Evolutionary conservation across 2,888 invertebrate species (phyloP).

Genomic region (Rhamnusium bicolor): DNA sequence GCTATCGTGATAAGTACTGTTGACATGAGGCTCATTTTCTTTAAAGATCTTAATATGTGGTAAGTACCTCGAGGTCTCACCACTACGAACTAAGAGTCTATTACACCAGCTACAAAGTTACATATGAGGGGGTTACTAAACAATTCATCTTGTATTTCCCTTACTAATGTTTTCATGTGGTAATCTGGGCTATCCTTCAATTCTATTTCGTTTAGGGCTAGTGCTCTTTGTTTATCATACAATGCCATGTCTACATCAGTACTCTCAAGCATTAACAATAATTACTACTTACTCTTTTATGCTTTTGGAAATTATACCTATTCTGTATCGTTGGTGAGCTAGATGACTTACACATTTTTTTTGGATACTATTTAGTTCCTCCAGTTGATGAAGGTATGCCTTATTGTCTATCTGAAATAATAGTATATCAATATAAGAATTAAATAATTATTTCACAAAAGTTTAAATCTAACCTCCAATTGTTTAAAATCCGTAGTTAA

Average conservation of each 20-base stretch:
- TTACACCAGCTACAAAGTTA: too few relatives aligned
- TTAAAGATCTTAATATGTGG: too few relatives aligned
- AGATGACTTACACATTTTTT: conserved; percentile 91
- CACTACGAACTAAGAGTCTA: too few relatives aligned
- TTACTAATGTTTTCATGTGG: too few relatives aligned
- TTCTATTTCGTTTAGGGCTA: too few relatives aligned
- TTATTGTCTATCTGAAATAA: conserved; percentile 81
- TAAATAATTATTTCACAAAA: background rate
- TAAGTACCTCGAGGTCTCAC: too few relatives aligned
- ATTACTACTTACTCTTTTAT: conserved; percentile 82
- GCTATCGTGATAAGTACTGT: too few relatives aligned
- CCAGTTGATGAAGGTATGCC: conserved; percentile 87
- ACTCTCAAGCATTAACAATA: background rate
- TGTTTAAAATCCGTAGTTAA: conserved; percentile 84
- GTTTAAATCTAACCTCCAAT: conserved; percentile 79
- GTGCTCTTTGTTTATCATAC: too few relatives aligned
- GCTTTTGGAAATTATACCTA: conserved; percentile 85
- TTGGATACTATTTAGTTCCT: conserved; percentile 88
- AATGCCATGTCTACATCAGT: background rate
- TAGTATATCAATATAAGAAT: conserved; percentile 7
- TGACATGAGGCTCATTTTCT: too few relatives aligned
- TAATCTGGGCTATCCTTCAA: too few relatives aligned
- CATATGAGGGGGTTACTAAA: too few relatives aligned
- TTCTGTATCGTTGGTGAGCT: conserved; percentile 92
- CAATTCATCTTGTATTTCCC: too few relatives aligned